phyloP scores from a whole-genome alignment of 1,140 invertebrate species.

The Bombus fervidus region DNA sequence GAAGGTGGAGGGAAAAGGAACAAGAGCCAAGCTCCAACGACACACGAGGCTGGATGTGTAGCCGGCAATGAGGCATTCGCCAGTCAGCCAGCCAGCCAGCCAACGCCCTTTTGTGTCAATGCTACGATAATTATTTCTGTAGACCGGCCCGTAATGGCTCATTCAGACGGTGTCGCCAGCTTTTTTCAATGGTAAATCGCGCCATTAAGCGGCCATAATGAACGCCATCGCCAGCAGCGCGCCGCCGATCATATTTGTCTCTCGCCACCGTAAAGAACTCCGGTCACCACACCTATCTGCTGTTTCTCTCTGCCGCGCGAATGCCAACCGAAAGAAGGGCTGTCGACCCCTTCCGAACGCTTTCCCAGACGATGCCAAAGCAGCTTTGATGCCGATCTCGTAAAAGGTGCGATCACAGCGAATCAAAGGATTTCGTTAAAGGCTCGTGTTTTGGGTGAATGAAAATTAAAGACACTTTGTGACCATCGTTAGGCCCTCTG shows the following conservation, averaged over 20 bases:
- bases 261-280: background rate
- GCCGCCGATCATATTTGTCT: constrained; percentile 58
- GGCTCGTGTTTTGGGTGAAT: background rate
- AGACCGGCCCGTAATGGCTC: constrained; percentile 79
- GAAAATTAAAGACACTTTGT: background rate
- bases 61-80: constrained; percentile 56
- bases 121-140: constrained; percentile 81
- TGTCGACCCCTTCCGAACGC: background rate
- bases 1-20: background rate
- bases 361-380: background rate
- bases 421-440: background rate
- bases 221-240: constrained; percentile 66
- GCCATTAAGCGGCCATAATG: constrained; percentile 78
- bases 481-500: too few species aligned
- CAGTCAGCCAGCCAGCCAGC: constrained; percentile 22
- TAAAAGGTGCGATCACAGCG: background rate
- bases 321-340: background rate
- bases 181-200: constrained; percentile 78
- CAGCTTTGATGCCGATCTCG: background rate
- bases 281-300: constrained; percentile 43
- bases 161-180: constrained; percentile 77
- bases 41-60: constrained; percentile 45
- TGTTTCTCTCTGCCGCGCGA: background rate
- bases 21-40: constrained; percentile 4
- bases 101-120: constrained; percentile 62